phyloP scores from a whole-genome alignment of 2,888 invertebrate genomes.

The Lepeophtheirus nordmannii region DNA sequence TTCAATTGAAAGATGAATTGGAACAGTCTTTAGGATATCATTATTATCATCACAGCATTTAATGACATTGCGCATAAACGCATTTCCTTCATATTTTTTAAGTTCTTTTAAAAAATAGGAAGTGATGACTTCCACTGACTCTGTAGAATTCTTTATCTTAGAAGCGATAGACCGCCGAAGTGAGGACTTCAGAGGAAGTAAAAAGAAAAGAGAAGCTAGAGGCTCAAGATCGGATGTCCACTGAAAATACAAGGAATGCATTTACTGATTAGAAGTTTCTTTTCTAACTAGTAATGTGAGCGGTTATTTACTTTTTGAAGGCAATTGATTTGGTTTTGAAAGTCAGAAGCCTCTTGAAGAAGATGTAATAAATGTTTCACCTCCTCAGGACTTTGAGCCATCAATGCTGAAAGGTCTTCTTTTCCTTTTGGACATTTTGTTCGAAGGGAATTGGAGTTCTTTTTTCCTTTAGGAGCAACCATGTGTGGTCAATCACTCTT shows the following conservation, averaged over 20 bases:
- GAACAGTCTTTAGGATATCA: background rate
- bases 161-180: background rate
- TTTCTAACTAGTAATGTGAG: too few species aligned
- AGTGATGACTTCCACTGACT: background rate
- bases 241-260: too few species aligned
- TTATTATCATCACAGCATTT: slow-evolving; percentile 1
- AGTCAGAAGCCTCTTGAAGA: background rate
- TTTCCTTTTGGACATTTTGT: background rate
- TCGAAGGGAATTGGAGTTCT: background rate
- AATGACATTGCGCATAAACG: background rate
- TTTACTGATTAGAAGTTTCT: too few species aligned
- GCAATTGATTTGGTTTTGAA: background rate
- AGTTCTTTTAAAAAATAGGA: background rate
- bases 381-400: background rate
- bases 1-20: background rate
- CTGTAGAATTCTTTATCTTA: background rate
- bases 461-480: too few species aligned
- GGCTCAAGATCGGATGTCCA: background rate
- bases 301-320: background rate
- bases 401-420: background rate
- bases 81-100: background rate
- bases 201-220: background rate
- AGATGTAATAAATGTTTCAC: background rate
- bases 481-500: too few species aligned
- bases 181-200: background rate